Evolutionary conservation across 2,888 invertebrate species (phyloP).

Genomic region (Nineta flava): DNA sequence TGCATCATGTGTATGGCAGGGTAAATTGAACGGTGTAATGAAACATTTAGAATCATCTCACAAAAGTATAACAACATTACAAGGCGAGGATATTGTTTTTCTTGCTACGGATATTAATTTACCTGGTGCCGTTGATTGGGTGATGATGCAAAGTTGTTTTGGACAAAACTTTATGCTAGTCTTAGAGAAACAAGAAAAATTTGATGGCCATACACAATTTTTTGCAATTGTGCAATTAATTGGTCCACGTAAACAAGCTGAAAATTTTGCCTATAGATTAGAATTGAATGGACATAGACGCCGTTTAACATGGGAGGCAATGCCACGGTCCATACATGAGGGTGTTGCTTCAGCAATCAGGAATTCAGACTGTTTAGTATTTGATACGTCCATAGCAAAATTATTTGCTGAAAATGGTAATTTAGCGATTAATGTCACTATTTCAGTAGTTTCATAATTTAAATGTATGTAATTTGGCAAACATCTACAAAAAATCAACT

Average conservation of each 20-base stretch:
- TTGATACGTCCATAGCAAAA: slow-evolving; percentile 96
- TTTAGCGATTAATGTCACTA: slow-evolving; percentile 98
- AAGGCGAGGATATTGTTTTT: slow-evolving; percentile 98
- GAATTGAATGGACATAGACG: slow-evolving; percentile 92
- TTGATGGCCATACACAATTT: slow-evolving; percentile 90
- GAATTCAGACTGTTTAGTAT: slow-evolving; percentile 96
- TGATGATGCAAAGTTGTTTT: slow-evolving; percentile 99
- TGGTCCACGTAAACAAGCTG: slow-evolving; percentile 96
- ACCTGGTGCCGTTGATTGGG: slow-evolving; percentile 98
- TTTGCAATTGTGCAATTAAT: slow-evolving; percentile 98
- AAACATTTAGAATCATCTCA: slow-evolving; percentile 93
- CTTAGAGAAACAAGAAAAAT: slow-evolving; percentile 95
- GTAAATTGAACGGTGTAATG: slow-evolving; percentile 96
- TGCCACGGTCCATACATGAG: slow-evolving; percentile 96
- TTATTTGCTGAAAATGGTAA: slow-evolving; percentile 98
- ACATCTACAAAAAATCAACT: too few species aligned
- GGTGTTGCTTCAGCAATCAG: slow-evolving; percentile 95
- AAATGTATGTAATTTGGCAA: slow-evolving; percentile 2
- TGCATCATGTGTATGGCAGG: slow-evolving; percentile 98
- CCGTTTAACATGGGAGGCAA: slow-evolving; percentile 96
- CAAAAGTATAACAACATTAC: slow-evolving; percentile 95
- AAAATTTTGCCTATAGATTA: slow-evolving; percentile 92
- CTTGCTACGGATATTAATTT: slow-evolving; percentile 98
- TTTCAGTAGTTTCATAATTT: slow-evolving; percentile 61
- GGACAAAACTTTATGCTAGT: slow-evolving; percentile 99